Evolutionary conservation across 2,888 invertebrate genomes (phyloP).

Genomic region (Acrobasis consociella): DNA sequence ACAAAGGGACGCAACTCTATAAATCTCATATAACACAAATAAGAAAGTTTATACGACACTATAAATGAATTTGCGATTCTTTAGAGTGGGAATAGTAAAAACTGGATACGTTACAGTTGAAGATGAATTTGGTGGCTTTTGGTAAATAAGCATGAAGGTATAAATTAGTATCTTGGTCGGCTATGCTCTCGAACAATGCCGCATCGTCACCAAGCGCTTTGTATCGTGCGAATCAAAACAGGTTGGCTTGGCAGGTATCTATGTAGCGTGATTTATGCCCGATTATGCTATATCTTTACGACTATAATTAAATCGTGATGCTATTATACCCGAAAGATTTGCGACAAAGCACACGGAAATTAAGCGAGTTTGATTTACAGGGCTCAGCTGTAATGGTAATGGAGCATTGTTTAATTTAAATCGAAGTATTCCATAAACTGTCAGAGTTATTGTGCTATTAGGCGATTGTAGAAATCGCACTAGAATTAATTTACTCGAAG

Average conservation of each 20-base stretch:
- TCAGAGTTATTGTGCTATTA: conserved; percentile 25
- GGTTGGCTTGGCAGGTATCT: conserved; percentile 80
- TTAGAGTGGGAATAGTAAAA: conserved; percentile 59
- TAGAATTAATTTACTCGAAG: conserved; percentile 15
- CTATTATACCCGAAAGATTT: conserved; percentile 73
- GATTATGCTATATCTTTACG: conserved; percentile 72
- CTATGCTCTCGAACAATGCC: conserved; percentile 61
- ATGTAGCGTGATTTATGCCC: conserved; percentile 75
- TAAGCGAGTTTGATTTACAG: conserved; percentile 54
- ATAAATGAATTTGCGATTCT: conserved; percentile 67
- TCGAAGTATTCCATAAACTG: conserved; percentile 41
- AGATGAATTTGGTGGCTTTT: conserved; percentile 59
- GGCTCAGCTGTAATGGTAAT: conserved; percentile 53
- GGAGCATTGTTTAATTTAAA: conserved; percentile 46
- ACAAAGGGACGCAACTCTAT: conserved; percentile 69
- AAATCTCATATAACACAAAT: conserved; percentile 64
- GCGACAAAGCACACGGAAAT: conserved; percentile 68
- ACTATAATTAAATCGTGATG: conserved; percentile 76
- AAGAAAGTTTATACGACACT: conserved; percentile 62
- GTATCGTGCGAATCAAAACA: conserved; percentile 79
- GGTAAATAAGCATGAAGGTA: conserved; percentile 77
- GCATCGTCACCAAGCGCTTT: conserved; percentile 56
- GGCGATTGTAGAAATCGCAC: conserved; percentile 30
- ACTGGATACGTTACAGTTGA: conserved; percentile 59
- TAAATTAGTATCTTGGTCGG: conserved; percentile 71